Evolutionary conservation across 2,797 vertebrate genomes (phyloP).

Genomic region (Hypotaenidia okinawae): DNA sequence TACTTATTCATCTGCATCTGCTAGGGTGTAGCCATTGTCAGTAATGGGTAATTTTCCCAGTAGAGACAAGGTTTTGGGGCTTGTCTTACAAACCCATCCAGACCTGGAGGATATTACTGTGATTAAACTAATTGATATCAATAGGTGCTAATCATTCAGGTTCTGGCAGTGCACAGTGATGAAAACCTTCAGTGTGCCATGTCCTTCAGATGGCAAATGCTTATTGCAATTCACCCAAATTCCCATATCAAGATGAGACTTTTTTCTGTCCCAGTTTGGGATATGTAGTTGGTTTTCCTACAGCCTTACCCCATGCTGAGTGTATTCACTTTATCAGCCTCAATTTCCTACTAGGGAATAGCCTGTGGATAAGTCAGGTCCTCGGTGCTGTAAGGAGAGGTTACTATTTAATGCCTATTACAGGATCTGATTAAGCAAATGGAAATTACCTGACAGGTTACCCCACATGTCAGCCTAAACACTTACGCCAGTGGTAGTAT

Average conservation of each 20-base stretch:
- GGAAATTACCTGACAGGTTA: conserved; percentile 43
- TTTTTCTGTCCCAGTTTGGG: background rate
- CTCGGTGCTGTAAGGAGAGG: background rate
- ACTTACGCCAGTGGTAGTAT: background rate
- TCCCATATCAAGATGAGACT: background rate
- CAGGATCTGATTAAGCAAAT: conserved; percentile 44
- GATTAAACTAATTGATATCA: conserved; percentile 67
- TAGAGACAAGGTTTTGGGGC: conserved; percentile 50
- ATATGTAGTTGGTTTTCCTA: background rate
- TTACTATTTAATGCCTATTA: background rate
- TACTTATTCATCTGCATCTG: conserved; percentile 74
- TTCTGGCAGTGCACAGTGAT: background rate
- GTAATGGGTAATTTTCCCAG: conserved; percentile 51
- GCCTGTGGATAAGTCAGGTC: background rate
- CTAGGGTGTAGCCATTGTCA: conserved; percentile 62
- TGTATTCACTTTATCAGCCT: background rate
- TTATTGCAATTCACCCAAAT: background rate
- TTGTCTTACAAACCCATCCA: conserved; percentile 22
- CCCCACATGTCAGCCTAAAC: conserved; percentile 22
- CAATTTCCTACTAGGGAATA: background rate
- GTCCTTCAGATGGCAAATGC: background rate
- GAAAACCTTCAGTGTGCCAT: background rate
- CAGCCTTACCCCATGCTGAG: background rate
- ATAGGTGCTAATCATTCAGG: conserved; percentile 46
- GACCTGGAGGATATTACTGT: conserved; percentile 31